Conservation (phyloP, 2,888 invertebrate species). For the Pachycephus smyrnensis region DNA sequence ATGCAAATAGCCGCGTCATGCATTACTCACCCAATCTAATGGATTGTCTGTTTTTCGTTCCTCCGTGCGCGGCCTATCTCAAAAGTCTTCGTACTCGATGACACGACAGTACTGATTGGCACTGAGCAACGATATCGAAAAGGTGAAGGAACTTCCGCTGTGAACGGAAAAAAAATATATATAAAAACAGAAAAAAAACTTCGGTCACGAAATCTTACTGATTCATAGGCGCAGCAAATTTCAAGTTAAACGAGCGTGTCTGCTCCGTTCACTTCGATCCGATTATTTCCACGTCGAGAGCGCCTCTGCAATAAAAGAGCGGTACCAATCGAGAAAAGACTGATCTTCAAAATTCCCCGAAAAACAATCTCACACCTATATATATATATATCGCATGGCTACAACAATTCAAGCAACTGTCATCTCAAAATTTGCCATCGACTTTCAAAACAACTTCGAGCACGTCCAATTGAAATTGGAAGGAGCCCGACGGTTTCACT, state of each 20-base stretch:
- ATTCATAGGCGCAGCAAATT: neutral
- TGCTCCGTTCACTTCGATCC: neutral
- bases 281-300: neutral
- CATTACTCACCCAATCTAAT: slow-evolving; percentile 1
- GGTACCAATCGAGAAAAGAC: neutral
- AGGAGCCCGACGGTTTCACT: neutral
- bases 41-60: slow-evolving; percentile 2
- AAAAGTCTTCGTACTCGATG: neutral
- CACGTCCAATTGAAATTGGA: neutral
- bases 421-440: neutral
- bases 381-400: neutral
- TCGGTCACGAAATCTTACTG: neutral
- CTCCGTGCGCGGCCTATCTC: neutral
- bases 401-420: neutral
- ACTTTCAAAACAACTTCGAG: neutral
- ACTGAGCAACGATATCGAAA: neutral
- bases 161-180: neutral
- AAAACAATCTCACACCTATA: neutral
- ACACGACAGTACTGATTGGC: neutral
- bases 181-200: neutral
- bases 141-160: neutral
- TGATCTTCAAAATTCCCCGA: neutral
- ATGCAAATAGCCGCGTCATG: neutral
- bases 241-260: neutral
- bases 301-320: neutral